These are phyloP conservation scores for Xyrauchen texanus DNA, from an alignment of 2,113 vertebrate species.

Conservation along the genomic window DNA sequence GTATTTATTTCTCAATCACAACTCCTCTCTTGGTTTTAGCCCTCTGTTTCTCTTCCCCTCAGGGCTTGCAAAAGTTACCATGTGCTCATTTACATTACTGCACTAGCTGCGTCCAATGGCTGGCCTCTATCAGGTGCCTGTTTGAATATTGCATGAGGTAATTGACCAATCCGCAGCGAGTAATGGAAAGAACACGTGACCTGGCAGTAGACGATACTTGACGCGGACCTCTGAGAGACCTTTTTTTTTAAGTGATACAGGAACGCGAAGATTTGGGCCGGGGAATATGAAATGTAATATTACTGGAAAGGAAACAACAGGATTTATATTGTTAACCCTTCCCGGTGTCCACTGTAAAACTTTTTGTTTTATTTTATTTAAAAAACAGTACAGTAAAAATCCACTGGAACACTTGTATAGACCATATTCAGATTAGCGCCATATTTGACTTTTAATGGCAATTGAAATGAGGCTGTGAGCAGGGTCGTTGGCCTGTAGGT, in stretches of 20 bases:
- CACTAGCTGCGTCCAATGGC: conserved; percentile 73
- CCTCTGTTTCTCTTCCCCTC: neutral
- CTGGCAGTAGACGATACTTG: conserved; percentile 54
- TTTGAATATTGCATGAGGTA: conserved; percentile 62
- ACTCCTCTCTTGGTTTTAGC: too few relatives aligned
- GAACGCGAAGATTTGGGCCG: conserved; percentile 47
- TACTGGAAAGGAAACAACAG: conserved; percentile 43
- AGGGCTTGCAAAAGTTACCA: conserved; percentile 60
- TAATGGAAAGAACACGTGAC: conserved; percentile 59
- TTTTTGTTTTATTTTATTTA: too few relatives aligned
- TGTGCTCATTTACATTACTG: conserved; percentile 80
- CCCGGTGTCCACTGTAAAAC: neutral
- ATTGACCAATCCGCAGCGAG: conserved; percentile 63
- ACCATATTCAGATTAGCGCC: too few relatives aligned
- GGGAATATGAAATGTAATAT: conserved; percentile 56
- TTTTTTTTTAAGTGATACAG: conserved; percentile 47
- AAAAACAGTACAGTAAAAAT: too few relatives aligned
- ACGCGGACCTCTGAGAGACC: conserved; percentile 40
- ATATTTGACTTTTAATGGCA: too few relatives aligned
- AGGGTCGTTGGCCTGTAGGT: too few relatives aligned
- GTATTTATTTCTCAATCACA: conserved; percentile 18
- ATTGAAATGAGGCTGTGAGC: too few relatives aligned
- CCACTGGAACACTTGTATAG: too few relatives aligned
- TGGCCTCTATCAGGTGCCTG: conserved; percentile 64
- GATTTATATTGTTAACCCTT: conserved; percentile 61